These are phyloP conservation scores for Malurus splendens DNA, from an alignment of 2,797 vertebrate species.

Conservation along the genomic window DNA sequence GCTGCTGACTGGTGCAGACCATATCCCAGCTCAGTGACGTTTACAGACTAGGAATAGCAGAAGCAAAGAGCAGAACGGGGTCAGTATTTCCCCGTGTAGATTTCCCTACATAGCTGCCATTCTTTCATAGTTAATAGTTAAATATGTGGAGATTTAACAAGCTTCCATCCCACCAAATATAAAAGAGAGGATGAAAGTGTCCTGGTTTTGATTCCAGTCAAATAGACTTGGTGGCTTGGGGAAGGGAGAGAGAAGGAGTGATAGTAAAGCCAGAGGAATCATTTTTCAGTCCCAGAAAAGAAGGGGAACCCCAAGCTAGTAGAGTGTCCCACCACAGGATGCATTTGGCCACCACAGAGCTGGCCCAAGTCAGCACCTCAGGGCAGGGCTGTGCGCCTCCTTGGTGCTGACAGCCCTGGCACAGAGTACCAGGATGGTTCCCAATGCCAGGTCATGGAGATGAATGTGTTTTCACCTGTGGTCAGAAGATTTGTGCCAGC, in stretches of 20 bases:
- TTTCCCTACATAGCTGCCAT: background rate
- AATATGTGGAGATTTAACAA: background rate
- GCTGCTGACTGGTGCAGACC: background rate
- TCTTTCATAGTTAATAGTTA: background rate
- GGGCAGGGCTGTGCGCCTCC: background rate
- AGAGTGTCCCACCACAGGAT: no score
- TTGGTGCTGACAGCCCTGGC: background rate
- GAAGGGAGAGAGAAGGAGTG: background rate
- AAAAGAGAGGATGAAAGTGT: background rate
- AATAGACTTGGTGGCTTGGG: background rate
- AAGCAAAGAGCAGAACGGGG: background rate
- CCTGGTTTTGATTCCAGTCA: background rate
- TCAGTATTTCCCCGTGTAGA: background rate
- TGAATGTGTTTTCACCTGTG: background rate
- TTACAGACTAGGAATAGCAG: background rate
- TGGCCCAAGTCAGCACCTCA: background rate
- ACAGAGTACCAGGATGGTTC: fast-evolving
- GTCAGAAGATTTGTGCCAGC: background rate
- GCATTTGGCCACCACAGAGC: background rate
- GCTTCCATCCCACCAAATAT: background rate
- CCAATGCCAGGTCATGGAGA: fast-evolving
- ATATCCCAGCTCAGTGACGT: background rate
- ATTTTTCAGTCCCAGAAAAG: background rate
- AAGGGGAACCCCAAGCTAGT: fast-evolving
- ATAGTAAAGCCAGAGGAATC: background rate